Evolutionary conservation across 1,140 invertebrate species (phyloP), one percentile per base, ranked within the genome.

Genomic region (Calephelis nemesis): DNA sequence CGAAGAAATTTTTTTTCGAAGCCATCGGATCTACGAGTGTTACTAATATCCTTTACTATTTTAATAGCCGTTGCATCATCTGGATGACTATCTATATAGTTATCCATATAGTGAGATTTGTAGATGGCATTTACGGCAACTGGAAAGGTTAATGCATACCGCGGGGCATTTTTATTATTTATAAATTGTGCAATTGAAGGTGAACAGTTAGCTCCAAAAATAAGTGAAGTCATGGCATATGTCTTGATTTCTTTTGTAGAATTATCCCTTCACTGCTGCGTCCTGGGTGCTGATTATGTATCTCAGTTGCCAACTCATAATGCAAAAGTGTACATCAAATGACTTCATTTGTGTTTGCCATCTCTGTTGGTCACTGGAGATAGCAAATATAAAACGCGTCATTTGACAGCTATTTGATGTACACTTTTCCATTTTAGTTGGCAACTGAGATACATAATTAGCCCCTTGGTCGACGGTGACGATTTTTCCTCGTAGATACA

Each of bases 71-170:
- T 74, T 0, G 66, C 40, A 13, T 71, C 74, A 6, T 71, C 75
- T 4, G 76, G 70, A 9, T 73, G 65, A 60, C 77, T 79, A 54
- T 82, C 78, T 6, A 89, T 71, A 60, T 81, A 86, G 66, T 89
- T 87, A 67, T 88, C 84, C 73, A 87, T 85, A 63, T 89, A 89
- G 45, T 81, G 79, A 15, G 74, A 70, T 1, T 81, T 13, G 0
- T 49, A 39, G 7, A 90, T 77, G 0, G 78, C 77, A 0, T 74
- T 12, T 7, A 75, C 79, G 2, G 84, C 83, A 12, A 42, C 7
- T 0, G 84, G 81, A 42, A 49, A 73, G 4, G 45, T 19, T 8
- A 67, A 47, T 8, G 50, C 40, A 70, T 74, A 82, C 12, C 73
- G 42, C 10, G 67, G 15, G 0, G 81, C 82, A 45, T 84, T 85